Conservation (phyloP, 1,140 invertebrate species). For the Frieseomelitta varia region DNA sequence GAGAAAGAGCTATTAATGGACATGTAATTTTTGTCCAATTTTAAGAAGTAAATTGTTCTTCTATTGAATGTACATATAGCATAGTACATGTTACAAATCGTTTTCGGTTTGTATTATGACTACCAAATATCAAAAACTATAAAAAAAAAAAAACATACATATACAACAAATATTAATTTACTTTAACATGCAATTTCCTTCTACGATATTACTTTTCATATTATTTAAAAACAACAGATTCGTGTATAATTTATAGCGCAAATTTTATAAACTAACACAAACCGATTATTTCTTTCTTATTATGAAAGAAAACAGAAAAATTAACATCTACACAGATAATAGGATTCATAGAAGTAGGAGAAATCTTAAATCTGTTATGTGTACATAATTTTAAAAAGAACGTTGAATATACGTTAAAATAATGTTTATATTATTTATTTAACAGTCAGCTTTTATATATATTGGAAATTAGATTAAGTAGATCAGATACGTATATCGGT, state of each 20-base stretch:
- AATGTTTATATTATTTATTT: conserved; percentile 57
- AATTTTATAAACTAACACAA: conserved; percentile 19
- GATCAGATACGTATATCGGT: conserved; percentile 18
- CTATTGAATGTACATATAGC: conserved; percentile 11
- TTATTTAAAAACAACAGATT: conserved; percentile 20
- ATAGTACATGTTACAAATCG: conserved; percentile 38
- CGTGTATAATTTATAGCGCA: conserved; percentile 29
- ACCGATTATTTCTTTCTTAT: conserved; percentile 13
- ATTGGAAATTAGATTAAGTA: conserved; percentile 31
- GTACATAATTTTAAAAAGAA: conserved; percentile 32
- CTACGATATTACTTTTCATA: conserved; percentile 35
- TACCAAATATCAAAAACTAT: conserved; percentile 38
- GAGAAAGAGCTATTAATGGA: conserved; percentile 29
- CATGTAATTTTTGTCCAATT: conserved; percentile 22
- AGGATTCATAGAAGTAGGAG: conserved; percentile 9
- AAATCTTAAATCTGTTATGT: conserved; percentile 35
- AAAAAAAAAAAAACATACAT: background rate
- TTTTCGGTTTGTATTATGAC: conserved; percentile 29
- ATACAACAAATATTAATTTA: conserved; percentile 22
- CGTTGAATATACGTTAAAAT: conserved; percentile 45
- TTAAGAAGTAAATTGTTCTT: conserved; percentile 30
- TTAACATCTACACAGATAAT: background rate
- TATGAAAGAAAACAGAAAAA: background rate
- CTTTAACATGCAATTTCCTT: conserved; percentile 43
- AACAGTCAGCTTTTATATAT: conserved; percentile 41